Base-by-base conservation (phyloP, 2,888 invertebrate species). In the Brachypalpus laphriformis region DNA sequence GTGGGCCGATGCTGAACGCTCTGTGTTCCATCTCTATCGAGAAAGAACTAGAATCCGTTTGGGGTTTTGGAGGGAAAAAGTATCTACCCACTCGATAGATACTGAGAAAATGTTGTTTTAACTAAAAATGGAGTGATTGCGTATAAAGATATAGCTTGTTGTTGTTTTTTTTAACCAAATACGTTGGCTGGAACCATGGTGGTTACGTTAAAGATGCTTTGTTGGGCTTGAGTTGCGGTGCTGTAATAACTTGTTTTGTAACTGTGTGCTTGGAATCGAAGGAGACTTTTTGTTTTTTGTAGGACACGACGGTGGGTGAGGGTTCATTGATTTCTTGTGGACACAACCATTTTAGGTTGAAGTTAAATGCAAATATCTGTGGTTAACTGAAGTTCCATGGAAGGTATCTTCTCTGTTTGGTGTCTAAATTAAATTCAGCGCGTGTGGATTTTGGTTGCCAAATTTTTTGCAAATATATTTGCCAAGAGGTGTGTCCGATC, bases 241-340 rank as follows among this genome's bases (percentile, higher is more conserved):
- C 68, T 82, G 77, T 72, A 82, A 82, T 82, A 77, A 77, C 82
- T 72, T 72, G 82, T 82, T 82, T 77, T 72, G 72, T 76, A 82
- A 82, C 82, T 72, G 77, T 82, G 54, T 59, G 59, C 25, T 51
- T 74, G 22, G 61, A 47, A 22, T 59, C 51, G 28, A 4, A 40
- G 16, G 66, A 28, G 40, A 31, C 8, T 31, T 5, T 8, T 31
- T 34, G 11, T 61, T 63, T 54, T 70, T 70, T 61, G 42, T 70
- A 61, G 70, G 61, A 70, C 70, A 65, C 28, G n/a, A n/a, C 1
- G 20, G 71, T 71, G 65, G 71, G 63, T 61, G 37, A 1, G 71
- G 28, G 78, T 78, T 78, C 78, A 71, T 66, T 78, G 78, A 65
- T 45, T 16, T 20, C 45, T 70, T 78, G 47, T 63, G 54, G 76